Evolutionary conservation across 2,888 invertebrate genomes (phyloP), one percentile per base, ranked within the genome.

Genomic region (Phyto melanocephala): DNA sequence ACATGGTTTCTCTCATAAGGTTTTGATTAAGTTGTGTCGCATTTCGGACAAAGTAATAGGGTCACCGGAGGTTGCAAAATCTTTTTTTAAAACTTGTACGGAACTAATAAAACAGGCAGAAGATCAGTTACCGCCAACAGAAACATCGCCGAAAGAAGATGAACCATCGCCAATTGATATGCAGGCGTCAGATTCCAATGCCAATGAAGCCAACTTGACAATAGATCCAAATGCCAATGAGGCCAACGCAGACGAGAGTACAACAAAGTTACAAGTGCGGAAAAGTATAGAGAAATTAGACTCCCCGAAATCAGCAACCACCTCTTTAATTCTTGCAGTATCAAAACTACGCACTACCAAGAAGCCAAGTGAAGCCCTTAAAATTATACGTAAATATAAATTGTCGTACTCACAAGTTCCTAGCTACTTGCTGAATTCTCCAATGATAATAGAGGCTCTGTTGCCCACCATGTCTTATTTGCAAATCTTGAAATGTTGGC

Each of bases 361-460:
- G 0, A 85, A 85, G 20, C 72, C 81, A 17, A 65, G 45, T 2
- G 85, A 81, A 45, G 90, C 86, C 5, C 11, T 86, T 58, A 84
- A 85, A n/a, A 86, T 89, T 20, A 83, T 90, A 0, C 75, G 83
- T 15, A 83, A 84, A 42, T 82, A 81, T 50, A 81, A 86, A n/a
- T 65, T 91, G 6, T 67, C 79, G 22, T 87, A 85, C 37, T 86
- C 87, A n/a, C 87, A 90, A 62, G 87, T 91, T 58, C 91, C 91
- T n/a, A 75, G 81, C 0, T 81, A 85, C 70, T 60, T 90, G 24
- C 40, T 87, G 8, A 71, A 70, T 1, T 76, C 86, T 22, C 11
- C 81, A 0, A 50, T 81, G 0, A 83, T 91, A 35, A 85, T 88
- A 37, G 85, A 86, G 8, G 67, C 84, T 15, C 33, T 91, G 13